Percentiles rank a stretch among this genome's conserved stretches.
Evolutionary conservation across 1,140 invertebrate genomes (phyloP).

Genomic region (Bombus polaris): DNA sequence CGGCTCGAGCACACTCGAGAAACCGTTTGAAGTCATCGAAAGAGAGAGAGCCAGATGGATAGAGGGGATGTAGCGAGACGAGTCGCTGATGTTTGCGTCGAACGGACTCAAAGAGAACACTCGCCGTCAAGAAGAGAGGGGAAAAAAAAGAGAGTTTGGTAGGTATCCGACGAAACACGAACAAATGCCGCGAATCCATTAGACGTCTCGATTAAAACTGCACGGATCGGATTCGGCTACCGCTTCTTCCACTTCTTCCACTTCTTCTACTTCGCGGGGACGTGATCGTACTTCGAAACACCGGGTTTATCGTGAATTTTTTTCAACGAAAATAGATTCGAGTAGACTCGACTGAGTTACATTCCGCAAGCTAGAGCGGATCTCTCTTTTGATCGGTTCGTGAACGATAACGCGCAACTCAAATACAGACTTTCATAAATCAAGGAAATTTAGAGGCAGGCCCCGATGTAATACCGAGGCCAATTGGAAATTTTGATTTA

Average conservation of each 20-base stretch:
- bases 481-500: slow-evolving; percentile 54
- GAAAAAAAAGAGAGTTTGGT: neutral
- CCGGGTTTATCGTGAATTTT: neutral
- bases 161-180: slow-evolving; percentile 32
- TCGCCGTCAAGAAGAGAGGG: neutral
- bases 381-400: slow-evolving; percentile 11
- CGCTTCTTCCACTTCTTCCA: neutral
- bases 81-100: slow-evolving; percentile 50
- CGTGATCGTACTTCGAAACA: neutral
- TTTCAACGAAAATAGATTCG: neutral
- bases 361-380: neutral
- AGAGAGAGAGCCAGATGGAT: slow-evolving; percentile 22
- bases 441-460: slow-evolving; percentile 29
- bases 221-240: neutral
- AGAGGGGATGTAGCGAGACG: slow-evolving; percentile 26
- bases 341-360: neutral
- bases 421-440: slow-evolving; percentile 40
- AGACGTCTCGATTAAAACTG: slow-evolving; percentile 35
- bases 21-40: slow-evolving; percentile 66
- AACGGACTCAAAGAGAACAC: slow-evolving; percentile 42
- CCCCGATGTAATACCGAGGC: neutral
- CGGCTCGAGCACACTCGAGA: slow-evolving; percentile 55
- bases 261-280: neutral
- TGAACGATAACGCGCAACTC: slow-evolving; percentile 20
- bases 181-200: slow-evolving; percentile 38